phyloP scores from a whole-genome alignment of 1,140 invertebrate genomes.

The Drosophila ercepeae region DNA sequence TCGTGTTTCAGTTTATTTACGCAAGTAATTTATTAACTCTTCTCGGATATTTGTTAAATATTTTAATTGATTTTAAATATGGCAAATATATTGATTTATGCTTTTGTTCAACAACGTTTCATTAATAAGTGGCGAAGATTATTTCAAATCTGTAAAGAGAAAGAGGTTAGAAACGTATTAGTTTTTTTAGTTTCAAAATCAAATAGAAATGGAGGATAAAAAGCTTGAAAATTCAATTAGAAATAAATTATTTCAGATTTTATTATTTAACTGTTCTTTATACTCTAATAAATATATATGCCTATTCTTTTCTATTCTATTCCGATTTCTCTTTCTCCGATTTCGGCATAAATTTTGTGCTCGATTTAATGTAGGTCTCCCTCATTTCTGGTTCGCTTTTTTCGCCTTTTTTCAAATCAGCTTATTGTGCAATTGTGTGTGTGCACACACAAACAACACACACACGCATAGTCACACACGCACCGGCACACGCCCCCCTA shows the following conservation, averaged over 20 bases:
- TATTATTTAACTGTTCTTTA: too few species aligned
- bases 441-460: conserved; percentile 48
- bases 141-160: conserved; percentile 53
- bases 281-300: background rate
- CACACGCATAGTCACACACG: conserved; percentile 32
- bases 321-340: conserved; percentile 41
- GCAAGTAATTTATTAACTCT: conserved; percentile 55
- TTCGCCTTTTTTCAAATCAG: conserved; percentile 45
- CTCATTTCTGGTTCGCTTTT: conserved; percentile 8
- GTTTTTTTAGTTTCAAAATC: background rate
- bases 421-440: conserved; percentile 74
- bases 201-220: too few species aligned
- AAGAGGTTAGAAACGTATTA: background rate
- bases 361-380: conserved; percentile 62
- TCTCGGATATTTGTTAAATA: conserved; percentile 48
- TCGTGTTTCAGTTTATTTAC: conserved; percentile 41
- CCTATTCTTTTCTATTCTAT: too few species aligned
- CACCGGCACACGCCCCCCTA: conserved; percentile 36
- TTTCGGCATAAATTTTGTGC: conserved; percentile 68
- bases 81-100: conserved; percentile 44
- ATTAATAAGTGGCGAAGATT: conserved; percentile 8
- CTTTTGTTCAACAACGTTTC: conserved; percentile 42
- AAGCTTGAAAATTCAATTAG: too few species aligned
- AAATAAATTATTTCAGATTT: background rate
- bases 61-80: conserved; percentile 55